These are phyloP conservation scores for Agonopterix alstromeriana DNA, from an alignment of 2,888 invertebrate genomes.

Conservation along the genomic window DNA sequence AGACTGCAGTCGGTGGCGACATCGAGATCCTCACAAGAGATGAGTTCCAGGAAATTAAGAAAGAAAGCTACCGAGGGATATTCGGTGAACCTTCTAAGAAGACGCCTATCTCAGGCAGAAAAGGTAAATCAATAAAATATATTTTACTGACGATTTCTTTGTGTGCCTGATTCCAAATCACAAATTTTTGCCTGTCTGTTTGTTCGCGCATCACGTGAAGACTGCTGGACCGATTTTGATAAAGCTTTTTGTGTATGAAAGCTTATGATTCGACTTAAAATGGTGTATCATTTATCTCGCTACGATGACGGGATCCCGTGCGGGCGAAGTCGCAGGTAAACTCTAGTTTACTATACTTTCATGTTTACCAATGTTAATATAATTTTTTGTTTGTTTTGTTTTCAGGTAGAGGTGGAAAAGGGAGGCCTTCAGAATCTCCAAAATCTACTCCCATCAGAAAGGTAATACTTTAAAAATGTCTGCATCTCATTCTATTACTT, in stretches of 20 bases:
- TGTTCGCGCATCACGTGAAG: no score
- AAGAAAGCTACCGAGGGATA: conserved; percentile 61
- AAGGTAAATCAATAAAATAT: conserved; percentile 28
- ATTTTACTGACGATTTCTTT: background rate
- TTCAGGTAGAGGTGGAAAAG: conserved; percentile 36
- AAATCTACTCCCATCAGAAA: conserved; percentile 39
- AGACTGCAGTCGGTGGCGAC: conserved; percentile 83
- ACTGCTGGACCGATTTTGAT: no score
- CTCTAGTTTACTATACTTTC: background rate
- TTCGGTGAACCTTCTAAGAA: conserved; percentile 58
- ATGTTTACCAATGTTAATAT: background rate
- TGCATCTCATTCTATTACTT: no score
- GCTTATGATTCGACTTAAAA: no score
- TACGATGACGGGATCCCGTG: no score
- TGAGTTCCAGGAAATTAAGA: conserved; percentile 65
- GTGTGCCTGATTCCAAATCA: no score
- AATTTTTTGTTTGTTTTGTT: conserved; percentile 9
- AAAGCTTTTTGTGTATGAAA: no score
- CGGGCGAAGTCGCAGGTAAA: no score
- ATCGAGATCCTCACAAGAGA: conserved; percentile 80
- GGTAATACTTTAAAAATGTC: conserved; percentile 23
- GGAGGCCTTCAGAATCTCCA: conserved; percentile 28
- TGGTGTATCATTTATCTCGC: no score
- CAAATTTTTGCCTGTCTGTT: no score
- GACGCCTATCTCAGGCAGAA: conserved; percentile 42